Conservation (phyloP, 2,888 invertebrate species). For the Oligia fasciuncula region DNA sequence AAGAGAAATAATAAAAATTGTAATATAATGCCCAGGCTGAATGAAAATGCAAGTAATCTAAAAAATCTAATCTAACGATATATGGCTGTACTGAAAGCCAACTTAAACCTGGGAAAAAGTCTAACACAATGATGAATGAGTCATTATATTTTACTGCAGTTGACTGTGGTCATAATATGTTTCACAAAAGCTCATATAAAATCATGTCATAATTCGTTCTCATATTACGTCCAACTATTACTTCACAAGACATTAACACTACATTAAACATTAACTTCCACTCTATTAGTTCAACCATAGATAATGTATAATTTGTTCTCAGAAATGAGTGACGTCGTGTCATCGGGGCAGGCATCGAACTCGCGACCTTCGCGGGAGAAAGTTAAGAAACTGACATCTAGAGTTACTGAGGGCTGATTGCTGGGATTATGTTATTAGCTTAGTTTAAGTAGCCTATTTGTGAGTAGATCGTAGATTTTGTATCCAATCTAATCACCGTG, state of each 20-base stretch:
- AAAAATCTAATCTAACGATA: background rate
- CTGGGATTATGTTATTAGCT: conserved; percentile 61
- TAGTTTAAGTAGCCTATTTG: conserved; percentile 38
- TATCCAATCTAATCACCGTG: background rate
- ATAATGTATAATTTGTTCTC: conserved; percentile 68
- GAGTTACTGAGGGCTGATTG: conserved; percentile 69
- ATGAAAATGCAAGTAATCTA: background rate
- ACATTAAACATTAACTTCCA: conserved; percentile 30
- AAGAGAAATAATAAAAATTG: background rate
- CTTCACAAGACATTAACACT: conserved; percentile 51
- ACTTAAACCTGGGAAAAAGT: background rate
- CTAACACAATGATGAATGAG: background rate
- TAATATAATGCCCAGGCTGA: background rate
- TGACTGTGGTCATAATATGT: background rate
- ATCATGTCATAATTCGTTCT: conserved; percentile 14
- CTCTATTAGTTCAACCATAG: conserved; percentile 39
- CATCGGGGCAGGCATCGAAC: conserved; percentile 73
- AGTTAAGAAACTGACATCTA: conserved; percentile 74
- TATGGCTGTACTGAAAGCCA: too few relatives aligned
- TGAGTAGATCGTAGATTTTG: background rate
- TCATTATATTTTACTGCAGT: background rate
- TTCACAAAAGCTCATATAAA: conserved; percentile 29
- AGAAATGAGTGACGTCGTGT: conserved; percentile 69
- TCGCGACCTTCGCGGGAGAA: conserved; percentile 76
- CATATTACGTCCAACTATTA: conserved; percentile 16